Percentiles rank a stretch among this genome's conserved stretches.
These are phyloP conservation scores for Planococcus citri DNA, from an alignment of 1,140 invertebrate genomes.

Conservation along the genomic window DNA sequence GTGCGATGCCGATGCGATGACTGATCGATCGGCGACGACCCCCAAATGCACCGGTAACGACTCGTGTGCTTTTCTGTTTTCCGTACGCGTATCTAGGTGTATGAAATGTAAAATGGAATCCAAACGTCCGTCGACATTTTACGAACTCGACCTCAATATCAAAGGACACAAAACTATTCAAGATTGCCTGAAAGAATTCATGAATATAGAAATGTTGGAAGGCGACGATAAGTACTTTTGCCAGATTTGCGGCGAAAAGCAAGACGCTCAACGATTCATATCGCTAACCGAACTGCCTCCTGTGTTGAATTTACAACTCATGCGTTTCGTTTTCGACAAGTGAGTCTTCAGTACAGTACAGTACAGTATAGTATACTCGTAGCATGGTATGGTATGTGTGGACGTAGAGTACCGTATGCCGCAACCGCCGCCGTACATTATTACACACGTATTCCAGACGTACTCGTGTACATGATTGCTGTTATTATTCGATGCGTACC, in stretches of 20 bases:
- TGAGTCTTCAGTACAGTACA: conserved; percentile 33
- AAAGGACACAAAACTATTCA: conserved; percentile 40
- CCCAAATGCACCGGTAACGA: too few species aligned
- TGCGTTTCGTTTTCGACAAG: conserved; percentile 55
- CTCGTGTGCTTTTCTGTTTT: too few species aligned
- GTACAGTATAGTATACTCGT: conserved; percentile 15
- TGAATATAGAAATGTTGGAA: conserved; percentile 49
- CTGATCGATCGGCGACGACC: too few species aligned
- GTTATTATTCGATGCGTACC: too few species aligned
- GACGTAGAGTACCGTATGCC: too few species aligned
- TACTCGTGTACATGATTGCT: too few species aligned
- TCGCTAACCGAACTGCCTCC: conserved; percentile 47
- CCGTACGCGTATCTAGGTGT: conserved; percentile 38
- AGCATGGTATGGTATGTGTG: too few species aligned
- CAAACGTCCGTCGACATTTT: conserved; percentile 45
- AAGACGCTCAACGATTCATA: conserved; percentile 49
- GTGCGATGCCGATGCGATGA: too few species aligned
- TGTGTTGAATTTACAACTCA: conserved; percentile 55
- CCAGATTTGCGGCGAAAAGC: conserved; percentile 44
- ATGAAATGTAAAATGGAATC: conserved; percentile 46
- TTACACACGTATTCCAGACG: too few species aligned
- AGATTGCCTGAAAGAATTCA: conserved; percentile 49
- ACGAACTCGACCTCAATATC: conserved; percentile 52
- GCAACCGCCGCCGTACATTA: too few species aligned
- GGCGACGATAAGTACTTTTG: conserved; percentile 56